Conservation (phyloP, 2,113 vertebrate species). For the Australoheros scitulus region DNA sequence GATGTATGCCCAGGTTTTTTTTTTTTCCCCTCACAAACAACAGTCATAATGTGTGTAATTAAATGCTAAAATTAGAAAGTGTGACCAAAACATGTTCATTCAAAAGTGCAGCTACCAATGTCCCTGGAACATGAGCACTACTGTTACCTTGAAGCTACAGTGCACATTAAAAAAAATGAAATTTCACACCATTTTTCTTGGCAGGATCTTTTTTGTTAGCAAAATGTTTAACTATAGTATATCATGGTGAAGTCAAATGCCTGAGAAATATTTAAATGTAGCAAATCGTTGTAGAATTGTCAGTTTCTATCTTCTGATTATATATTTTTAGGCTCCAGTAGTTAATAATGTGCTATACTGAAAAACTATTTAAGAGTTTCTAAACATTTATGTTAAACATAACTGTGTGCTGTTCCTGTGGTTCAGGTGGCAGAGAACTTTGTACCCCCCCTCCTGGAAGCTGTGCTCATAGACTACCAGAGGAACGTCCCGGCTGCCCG, state of each 20-base stretch:
- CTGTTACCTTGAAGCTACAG: not conserved
- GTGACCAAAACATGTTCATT: not conserved
- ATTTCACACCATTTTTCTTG: no score
- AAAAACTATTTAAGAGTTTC: not conserved
- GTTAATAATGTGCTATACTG: not conserved
- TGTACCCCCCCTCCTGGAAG: constrained; percentile 96
- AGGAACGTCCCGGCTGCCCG: constrained; percentile 96
- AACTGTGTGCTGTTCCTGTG: not conserved
- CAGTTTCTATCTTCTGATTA: not conserved
- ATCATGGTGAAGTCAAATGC: not conserved
- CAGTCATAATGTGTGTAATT: not conserved
- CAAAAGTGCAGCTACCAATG: not conserved
- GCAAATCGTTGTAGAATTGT: not conserved
- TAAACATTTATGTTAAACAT: not conserved
- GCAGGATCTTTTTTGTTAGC: not conserved
- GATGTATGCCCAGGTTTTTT: not conserved
- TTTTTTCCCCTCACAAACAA: not conserved
- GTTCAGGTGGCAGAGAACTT: constrained; percentile 97
- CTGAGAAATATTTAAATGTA: not conserved
- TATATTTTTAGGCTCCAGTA: not conserved
- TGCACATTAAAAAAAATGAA: not conserved
- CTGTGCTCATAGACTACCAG: constrained; percentile 99
- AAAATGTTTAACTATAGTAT: not conserved
- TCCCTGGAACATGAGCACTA: not conserved
- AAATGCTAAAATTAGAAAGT: not conserved